Conservation (phyloP, 2,888 invertebrate genomes). For the Clanis bilineata region DNA sequence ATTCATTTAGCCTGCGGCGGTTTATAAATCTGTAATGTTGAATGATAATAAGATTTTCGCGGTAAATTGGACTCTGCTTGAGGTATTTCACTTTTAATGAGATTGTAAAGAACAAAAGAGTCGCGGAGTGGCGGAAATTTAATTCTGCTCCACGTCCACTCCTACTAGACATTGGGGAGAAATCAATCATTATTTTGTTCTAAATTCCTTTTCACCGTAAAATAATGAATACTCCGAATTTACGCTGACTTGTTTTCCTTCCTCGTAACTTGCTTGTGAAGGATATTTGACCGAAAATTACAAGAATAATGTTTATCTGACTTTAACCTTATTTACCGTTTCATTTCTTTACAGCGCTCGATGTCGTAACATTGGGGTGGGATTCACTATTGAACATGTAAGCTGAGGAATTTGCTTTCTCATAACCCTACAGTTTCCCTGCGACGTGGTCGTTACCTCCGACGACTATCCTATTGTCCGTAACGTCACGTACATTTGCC, state of each 20-base stretch:
- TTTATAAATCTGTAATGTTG: slow-evolving; percentile 44
- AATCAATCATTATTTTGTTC: slow-evolving; percentile 54
- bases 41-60: slow-evolving; percentile 56
- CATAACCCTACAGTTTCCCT: slow-evolving; percentile 36
- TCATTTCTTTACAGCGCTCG: slow-evolving; percentile 30
- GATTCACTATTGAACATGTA: slow-evolving; percentile 35
- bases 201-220: slow-evolving; percentile 8
- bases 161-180: slow-evolving; percentile 51
- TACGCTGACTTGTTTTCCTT: slow-evolving; percentile 10
- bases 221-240: slow-evolving; percentile 17
- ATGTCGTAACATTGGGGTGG: slow-evolving; percentile 34
- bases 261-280: background rate
- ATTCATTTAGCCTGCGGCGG: slow-evolving; percentile 1
- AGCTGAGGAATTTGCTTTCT: slow-evolving; percentile 39
- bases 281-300: background rate
- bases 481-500: slow-evolving; percentile 40
- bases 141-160: slow-evolving; percentile 53
- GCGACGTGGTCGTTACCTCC: slow-evolving; percentile 42
- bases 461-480: slow-evolving; percentile 45
- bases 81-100: slow-evolving; percentile 62
- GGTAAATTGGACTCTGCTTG: slow-evolving; percentile 53
- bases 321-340: slow-evolving; percentile 33
- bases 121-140: slow-evolving; percentile 56
- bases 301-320: slow-evolving; percentile 17
- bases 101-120: slow-evolving; percentile 69